Evolutionary conservation across 2,113 vertebrate species (phyloP).

Genomic region (Clarias gariepinus): DNA sequence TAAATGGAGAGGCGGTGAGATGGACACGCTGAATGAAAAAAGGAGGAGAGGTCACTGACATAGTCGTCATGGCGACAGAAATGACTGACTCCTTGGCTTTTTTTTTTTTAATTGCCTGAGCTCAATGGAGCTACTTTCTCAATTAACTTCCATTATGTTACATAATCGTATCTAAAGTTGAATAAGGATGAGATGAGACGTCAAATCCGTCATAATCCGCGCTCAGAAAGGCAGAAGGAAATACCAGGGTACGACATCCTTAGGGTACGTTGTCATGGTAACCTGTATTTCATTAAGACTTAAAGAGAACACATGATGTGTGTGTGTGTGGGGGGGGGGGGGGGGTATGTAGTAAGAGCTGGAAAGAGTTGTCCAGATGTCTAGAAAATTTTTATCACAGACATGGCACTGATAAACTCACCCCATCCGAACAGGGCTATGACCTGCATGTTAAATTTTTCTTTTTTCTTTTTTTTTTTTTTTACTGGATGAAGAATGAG

Average conservation of each 20-base stretch:
- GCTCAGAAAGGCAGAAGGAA: neutral
- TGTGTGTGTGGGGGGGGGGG: too few species aligned
- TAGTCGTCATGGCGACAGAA: neutral
- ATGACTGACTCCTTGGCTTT: too few species aligned
- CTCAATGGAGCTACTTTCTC: slow-evolving; percentile 17
- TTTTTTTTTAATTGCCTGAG: too few species aligned
- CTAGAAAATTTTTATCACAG: neutral
- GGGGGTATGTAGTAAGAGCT: too few species aligned
- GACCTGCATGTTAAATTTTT: too few species aligned
- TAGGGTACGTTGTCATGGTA: slow-evolving; percentile 1
- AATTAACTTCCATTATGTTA: neutral
- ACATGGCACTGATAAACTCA: neutral
- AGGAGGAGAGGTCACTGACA: neutral
- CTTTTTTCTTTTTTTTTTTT: neutral
- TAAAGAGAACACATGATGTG: neutral
- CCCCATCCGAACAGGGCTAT: neutral
- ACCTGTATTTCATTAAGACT: slow-evolving; percentile 1
- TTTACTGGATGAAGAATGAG: neutral
- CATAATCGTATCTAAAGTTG: slow-evolving; percentile 12
- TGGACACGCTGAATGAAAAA: neutral
- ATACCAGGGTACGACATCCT: neutral
- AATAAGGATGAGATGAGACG: neutral
- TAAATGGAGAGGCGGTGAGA: neutral
- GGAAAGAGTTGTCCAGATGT: neutral
- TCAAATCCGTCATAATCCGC: neutral